These are phyloP conservation scores for Cromileptes altivelis DNA, from an alignment of 2,113 vertebrate genomes.

Conservation along the genomic window DNA sequence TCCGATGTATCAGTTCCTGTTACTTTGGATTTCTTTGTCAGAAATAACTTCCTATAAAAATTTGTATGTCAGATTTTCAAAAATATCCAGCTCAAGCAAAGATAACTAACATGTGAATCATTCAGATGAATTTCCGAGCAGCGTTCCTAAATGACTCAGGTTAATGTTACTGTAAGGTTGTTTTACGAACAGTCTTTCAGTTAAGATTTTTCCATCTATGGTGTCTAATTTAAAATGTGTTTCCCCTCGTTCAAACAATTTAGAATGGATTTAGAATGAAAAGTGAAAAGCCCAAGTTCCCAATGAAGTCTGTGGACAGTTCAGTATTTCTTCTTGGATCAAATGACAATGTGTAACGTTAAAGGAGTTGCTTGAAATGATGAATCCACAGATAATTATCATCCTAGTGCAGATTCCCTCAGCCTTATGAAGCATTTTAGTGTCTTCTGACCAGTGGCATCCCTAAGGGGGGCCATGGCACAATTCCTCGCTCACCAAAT, in stretches of 20 bases:
- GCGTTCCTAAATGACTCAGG: neutral
- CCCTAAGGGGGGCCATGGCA: no score
- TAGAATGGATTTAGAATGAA: neutral
- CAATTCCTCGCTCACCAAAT: no score
- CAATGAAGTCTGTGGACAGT: no score
- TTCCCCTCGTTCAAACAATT: neutral
- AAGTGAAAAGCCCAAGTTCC: no score
- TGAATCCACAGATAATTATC: neutral
- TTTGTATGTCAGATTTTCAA: neutral
- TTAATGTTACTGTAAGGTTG: neutral
- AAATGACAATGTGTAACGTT: neutral
- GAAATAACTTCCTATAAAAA: neutral
- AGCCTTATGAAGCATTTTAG: neutral
- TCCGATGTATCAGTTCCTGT: neutral
- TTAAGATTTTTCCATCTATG: neutral
- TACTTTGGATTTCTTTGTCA: neutral
- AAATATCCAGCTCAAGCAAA: neutral
- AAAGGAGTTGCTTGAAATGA: neutral
- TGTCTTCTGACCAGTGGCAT: no score
- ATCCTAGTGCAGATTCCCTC: neutral
- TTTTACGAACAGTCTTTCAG: neutral
- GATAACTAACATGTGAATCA: neutral
- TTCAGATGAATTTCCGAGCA: neutral
- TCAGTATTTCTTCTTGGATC: neutral
- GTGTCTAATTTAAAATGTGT: neutral